phyloP scores from a whole-genome alignment of 2,888 invertebrate species.

The Cabera pusaria region DNA sequence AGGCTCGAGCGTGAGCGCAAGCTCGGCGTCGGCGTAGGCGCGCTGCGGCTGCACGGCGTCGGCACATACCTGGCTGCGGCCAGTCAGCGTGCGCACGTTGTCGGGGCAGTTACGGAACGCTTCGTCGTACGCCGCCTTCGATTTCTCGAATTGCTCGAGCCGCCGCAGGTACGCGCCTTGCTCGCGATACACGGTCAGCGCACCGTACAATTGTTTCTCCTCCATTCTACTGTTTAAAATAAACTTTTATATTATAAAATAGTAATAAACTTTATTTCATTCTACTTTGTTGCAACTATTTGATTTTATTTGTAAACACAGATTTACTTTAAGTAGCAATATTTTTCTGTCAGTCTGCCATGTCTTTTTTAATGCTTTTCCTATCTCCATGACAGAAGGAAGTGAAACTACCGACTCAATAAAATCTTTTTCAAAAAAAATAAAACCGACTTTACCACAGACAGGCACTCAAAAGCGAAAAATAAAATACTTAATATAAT shows the following conservation, averaged over 20 bases:
- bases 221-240: conserved; percentile 54
- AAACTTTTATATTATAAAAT: conserved; percentile 28
- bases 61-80: conserved; percentile 70
- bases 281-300: too few species aligned
- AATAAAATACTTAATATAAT: too few species aligned
- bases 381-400: too few species aligned
- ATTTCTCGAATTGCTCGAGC: conserved; percentile 72
- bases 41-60: conserved; percentile 70
- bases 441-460: too few species aligned
- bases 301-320: too few species aligned
- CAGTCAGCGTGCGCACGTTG: conserved; percentile 64
- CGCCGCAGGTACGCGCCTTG: conserved; percentile 68
- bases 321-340: too few species aligned
- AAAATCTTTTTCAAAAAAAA: too few species aligned
- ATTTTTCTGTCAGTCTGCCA: conserved; percentile 1
- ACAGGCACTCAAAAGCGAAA: too few species aligned
- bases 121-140: conserved; percentile 69
- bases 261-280: neutral
- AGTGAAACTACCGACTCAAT: too few species aligned
- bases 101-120: conserved; percentile 59
- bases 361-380: too few species aligned
- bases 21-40: conserved; percentile 69
- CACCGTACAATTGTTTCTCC: conserved; percentile 64
- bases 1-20: conserved; percentile 68
- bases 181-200: conserved; percentile 71